These are phyloP conservation scores for Sialis fuliginosa DNA, from an alignment of 2,888 invertebrate genomes.

Conservation along the genomic window DNA sequence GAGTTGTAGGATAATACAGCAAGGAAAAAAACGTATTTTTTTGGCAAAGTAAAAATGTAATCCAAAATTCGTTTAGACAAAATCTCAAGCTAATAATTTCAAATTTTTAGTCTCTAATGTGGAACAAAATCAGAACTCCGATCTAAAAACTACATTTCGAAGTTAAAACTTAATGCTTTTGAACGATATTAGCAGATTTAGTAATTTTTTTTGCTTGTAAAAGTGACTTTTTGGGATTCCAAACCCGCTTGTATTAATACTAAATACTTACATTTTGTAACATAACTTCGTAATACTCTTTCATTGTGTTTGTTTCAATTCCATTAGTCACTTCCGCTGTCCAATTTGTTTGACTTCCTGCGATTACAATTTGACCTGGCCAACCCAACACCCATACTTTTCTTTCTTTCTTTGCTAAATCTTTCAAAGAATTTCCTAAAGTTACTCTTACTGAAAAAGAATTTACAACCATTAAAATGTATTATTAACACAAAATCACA, in stretches of 20 bases:
- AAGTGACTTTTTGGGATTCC: neutral
- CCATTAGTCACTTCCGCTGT: constrained; percentile 51
- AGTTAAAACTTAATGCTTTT: no score
- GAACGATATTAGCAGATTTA: no score
- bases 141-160: no score
- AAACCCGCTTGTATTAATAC: neutral
- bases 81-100: no score
- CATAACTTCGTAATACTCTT: constrained; percentile 31
- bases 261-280: constrained; percentile 31
- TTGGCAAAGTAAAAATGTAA: no score
- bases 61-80: no score
- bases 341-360: constrained; percentile 59
- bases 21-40: no score
- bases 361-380: constrained; percentile 68
- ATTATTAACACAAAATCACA: neutral
- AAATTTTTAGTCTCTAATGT: no score
- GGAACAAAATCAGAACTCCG: no score
- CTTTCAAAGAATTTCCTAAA: constrained; percentile 27
- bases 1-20: no score
- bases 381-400: constrained; percentile 54
- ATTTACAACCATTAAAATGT: neutral
- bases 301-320: constrained; percentile 31
- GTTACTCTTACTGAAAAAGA: constrained; percentile 22
- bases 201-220: no score
- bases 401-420: constrained; percentile 22